A percentile compares a stretch with the other conserved stretches of the same genome.
phyloP scores from a whole-genome alignment of 2,888 invertebrate species.

The Lutraria lutraria region DNA sequence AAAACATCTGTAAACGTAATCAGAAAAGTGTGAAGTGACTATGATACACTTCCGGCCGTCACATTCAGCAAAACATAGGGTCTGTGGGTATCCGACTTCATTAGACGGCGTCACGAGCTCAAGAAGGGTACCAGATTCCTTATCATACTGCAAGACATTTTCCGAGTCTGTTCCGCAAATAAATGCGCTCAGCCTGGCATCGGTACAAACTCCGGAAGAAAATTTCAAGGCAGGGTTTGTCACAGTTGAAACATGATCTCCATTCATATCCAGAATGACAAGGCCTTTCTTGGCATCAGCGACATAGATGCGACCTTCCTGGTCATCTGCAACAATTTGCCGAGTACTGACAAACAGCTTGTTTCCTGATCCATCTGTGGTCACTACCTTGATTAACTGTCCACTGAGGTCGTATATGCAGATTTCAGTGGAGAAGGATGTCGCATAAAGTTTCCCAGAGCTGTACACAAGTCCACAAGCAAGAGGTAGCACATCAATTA shows the following conservation, averaged over 20 bases:
- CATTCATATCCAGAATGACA: not conserved
- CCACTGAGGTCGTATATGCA: not conserved
- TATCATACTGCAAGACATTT: not conserved
- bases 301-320: not conserved
- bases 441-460: not conserved
- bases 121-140: not conserved
- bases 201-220: not conserved
- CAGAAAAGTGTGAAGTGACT: not conserved
- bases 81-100: not conserved
- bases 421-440: not conserved
- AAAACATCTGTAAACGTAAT: not conserved
- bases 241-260: not conserved
- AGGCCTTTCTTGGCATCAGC: conserved; percentile 8
- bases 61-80: not conserved
- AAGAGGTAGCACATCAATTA: not conserved
- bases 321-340: not conserved
- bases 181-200: not conserved
- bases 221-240: not conserved
- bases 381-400: not conserved
- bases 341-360: not conserved
- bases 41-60: not conserved
- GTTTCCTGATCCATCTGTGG: not conserved
- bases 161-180: not conserved
- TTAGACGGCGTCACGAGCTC: not conserved
- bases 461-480: not conserved